phyloP scores from a whole-genome alignment of 2,113 vertebrate genomes.

The Malurus melanocephalus region DNA sequence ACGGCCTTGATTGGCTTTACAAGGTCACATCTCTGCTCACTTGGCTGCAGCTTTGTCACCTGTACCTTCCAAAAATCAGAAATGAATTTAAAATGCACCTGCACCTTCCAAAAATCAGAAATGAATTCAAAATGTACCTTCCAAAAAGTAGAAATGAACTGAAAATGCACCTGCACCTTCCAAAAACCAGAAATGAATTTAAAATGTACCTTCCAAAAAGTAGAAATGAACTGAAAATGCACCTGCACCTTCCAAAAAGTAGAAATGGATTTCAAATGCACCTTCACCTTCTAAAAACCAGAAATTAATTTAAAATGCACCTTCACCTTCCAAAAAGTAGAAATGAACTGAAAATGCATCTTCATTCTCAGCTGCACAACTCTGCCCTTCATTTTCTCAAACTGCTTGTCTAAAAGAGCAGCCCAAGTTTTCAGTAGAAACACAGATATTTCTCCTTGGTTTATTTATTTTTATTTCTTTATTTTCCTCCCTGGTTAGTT shows the following conservation, averaged over 20 bases:
- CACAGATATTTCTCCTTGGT: neutral
- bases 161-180: neutral
- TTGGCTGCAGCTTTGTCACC: neutral
- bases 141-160: neutral
- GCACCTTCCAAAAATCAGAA: neutral
- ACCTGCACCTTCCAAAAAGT: neutral
- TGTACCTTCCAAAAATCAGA: neutral
- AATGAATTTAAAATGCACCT: neutral
- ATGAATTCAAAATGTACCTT: neutral
- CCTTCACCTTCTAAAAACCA: neutral
- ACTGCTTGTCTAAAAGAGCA: neutral
- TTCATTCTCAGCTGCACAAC: neutral
- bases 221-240: too few relatives aligned
- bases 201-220: neutral
- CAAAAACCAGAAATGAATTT: neutral
- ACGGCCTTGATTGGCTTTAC: neutral
- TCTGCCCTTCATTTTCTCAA: neutral
- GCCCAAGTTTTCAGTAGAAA: neutral
- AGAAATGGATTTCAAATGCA: neutral
- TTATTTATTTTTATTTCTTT: neutral
- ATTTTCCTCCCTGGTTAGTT: neutral
- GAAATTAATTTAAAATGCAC: neutral
- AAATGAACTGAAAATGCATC: neutral
- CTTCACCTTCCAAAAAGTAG: neutral
- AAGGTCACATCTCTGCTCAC: neutral